Conservation (phyloP, 2,888 invertebrate species). For the Imbricaverruca yamaguchii region DNA sequence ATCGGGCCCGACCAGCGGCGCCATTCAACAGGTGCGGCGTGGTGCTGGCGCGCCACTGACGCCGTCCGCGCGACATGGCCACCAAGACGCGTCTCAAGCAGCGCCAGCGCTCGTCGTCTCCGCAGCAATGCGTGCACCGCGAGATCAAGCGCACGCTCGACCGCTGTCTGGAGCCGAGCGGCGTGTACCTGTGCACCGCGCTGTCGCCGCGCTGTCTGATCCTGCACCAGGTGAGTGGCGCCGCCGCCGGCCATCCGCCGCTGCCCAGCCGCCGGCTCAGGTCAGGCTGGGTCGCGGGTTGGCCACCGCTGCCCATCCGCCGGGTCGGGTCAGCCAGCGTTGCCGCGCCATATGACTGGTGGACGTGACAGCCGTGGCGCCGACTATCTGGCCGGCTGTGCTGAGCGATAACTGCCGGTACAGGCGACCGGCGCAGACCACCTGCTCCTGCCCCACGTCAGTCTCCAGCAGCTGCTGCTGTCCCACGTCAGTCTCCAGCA, state of each 20-base stretch:
- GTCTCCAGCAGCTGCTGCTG: too few species aligned
- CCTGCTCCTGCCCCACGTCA: too few species aligned
- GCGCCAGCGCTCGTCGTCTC: background rate
- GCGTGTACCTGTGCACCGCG: slow-evolving; percentile 24
- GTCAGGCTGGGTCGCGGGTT: too few species aligned
- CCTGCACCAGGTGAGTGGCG: slow-evolving; percentile 23
- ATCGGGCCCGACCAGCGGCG: background rate
- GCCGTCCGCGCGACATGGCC: background rate
- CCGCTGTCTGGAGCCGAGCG: slow-evolving; percentile 23
- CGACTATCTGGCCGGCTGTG: too few species aligned
- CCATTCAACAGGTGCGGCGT: slow-evolving; percentile 18
- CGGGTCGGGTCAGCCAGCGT: background rate
- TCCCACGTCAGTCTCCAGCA: too few species aligned
- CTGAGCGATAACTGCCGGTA: too few species aligned
- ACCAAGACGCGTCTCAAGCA: background rate
- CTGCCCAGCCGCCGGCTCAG: background rate
- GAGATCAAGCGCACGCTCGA: slow-evolving; percentile 23
- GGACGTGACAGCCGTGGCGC: too few species aligned
- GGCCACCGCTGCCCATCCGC: background rate
- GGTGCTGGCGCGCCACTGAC: background rate
- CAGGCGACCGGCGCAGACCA: too few species aligned
- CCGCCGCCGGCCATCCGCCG: background rate
- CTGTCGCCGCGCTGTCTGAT: slow-evolving; percentile 24
- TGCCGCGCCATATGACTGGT: background rate
- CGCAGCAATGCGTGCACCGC: background rate